Conservation (phyloP, 2,888 invertebrate genomes). For the Rhingia campestris region DNA sequence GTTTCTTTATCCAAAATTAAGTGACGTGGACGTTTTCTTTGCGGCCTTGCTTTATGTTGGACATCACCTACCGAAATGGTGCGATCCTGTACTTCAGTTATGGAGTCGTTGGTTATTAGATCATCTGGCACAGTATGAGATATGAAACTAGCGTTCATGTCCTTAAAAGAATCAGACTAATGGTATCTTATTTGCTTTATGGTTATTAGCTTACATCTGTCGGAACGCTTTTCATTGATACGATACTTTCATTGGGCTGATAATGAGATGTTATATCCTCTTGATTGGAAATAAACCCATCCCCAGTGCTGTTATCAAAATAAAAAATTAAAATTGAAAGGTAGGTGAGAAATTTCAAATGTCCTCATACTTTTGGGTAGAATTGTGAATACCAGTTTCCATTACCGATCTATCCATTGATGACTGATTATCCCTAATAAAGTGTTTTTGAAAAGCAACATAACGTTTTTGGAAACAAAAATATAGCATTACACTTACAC, state of each 20-base stretch:
- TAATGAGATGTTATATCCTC: background rate
- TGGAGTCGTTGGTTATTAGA: background rate
- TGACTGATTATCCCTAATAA: background rate
- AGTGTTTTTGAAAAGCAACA: background rate
- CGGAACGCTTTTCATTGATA: background rate
- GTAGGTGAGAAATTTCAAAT: no score
- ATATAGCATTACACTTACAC: constrained; percentile 12
- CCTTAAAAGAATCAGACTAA: background rate
- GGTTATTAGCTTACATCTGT: background rate
- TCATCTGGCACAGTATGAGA: background rate
- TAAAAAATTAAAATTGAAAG: no score
- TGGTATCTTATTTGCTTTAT: background rate
- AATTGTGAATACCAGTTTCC: no score
- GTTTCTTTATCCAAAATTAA: constrained; percentile 10
- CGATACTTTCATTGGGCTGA: background rate
- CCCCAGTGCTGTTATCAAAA: no score
- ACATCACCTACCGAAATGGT: no score
- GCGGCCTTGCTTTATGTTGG: no score
- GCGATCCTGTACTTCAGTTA: background rate
- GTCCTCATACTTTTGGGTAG: no score
- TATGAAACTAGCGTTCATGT: background rate
- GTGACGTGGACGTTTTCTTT: constrained; percentile 7
- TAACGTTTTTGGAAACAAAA: background rate
- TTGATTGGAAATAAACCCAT: background rate
- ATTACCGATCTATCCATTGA: background rate